phyloP scores from a whole-genome alignment of 2,797 vertebrate genomes.

The Gymnoscopelus braueri region DNA sequence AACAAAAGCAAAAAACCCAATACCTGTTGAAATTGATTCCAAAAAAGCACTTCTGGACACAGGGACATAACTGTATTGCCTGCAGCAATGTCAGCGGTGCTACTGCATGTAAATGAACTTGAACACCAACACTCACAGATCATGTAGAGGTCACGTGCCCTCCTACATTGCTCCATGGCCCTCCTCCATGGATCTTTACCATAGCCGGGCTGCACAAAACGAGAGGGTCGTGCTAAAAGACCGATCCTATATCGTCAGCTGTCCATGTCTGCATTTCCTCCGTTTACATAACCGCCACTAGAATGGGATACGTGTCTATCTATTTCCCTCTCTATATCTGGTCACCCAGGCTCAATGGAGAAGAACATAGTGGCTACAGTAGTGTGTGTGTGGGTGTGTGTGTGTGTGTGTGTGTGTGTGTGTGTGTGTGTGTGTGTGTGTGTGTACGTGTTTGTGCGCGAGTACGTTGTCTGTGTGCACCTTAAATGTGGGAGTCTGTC shows the following conservation, averaged over 20 bases:
- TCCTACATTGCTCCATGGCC: constrained; percentile 76
- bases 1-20: constrained; percentile 27
- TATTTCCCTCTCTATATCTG: constrained; percentile 39
- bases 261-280: constrained; percentile 82
- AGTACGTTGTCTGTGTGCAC: not conserved
- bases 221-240: constrained; percentile 81
- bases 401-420: constrained; percentile 6
- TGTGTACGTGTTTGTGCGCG: constrained; percentile 27
- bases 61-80: constrained; percentile 73
- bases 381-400: constrained; percentile 49
- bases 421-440: constrained; percentile 31
- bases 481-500: constrained; percentile 27
- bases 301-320: constrained; percentile 63
- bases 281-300: constrained; percentile 48
- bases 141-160: constrained; percentile 82
- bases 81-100: constrained; percentile 83
- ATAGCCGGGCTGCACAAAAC: constrained; percentile 75
- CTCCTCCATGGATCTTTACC: constrained; percentile 82
- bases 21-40: constrained; percentile 48
- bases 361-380: constrained; percentile 47
- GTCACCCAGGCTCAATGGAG: constrained; percentile 63
- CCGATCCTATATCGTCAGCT: constrained; percentile 80
- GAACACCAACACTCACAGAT: constrained; percentile 82
- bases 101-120: constrained; percentile 85
- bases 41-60: constrained; percentile 53